Evolutionary conservation across 2,797 vertebrate genomes (phyloP).

Genomic region (Phataginus tricuspis): DNA sequence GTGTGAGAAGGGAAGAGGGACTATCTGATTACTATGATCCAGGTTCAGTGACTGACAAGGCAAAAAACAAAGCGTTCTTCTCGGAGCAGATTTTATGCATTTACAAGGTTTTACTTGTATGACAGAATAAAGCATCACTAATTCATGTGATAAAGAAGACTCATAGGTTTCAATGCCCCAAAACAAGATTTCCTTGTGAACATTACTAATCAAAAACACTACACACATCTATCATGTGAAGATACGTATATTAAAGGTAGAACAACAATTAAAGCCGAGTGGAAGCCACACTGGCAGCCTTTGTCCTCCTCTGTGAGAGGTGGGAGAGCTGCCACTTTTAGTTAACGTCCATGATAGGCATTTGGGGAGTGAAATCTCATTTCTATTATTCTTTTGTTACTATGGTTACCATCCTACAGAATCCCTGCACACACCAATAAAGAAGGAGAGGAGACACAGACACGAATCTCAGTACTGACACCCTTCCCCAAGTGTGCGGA

Average conservation of each 20-base stretch:
- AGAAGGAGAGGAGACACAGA: constrained; percentile 66
- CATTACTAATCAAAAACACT: constrained; percentile 34
- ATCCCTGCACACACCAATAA: constrained; percentile 66
- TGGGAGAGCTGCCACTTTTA: constrained; percentile 49
- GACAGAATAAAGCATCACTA: constrained; percentile 30
- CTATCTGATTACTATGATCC: constrained; percentile 16
- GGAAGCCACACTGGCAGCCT: constrained; percentile 47
- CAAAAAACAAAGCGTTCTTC: constrained; percentile 9
- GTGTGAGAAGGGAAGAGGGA: not conserved
- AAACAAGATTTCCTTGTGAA: constrained; percentile 67
- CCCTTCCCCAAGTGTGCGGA: not conserved
- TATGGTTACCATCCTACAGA: constrained; percentile 85
- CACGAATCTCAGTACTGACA: constrained; percentile 66
- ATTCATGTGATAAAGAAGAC: constrained; percentile 17
- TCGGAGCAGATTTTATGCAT: not conserved
- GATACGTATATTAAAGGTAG: not conserved
- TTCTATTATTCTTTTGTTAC: constrained; percentile 83
- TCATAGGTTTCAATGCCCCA: not conserved
- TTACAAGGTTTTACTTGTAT: constrained; percentile 2
- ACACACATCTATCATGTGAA: not conserved
- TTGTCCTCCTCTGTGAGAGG: constrained; percentile 68
- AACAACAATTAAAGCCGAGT: not conserved
- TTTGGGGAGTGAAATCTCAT: constrained; percentile 83
- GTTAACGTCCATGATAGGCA: constrained; percentile 78
- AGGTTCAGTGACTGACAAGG: constrained; percentile 10